These are phyloP conservation scores for Anolis carolinensis DNA, from an alignment of 2,113 vertebrate species.

Conservation along the genomic window DNA sequence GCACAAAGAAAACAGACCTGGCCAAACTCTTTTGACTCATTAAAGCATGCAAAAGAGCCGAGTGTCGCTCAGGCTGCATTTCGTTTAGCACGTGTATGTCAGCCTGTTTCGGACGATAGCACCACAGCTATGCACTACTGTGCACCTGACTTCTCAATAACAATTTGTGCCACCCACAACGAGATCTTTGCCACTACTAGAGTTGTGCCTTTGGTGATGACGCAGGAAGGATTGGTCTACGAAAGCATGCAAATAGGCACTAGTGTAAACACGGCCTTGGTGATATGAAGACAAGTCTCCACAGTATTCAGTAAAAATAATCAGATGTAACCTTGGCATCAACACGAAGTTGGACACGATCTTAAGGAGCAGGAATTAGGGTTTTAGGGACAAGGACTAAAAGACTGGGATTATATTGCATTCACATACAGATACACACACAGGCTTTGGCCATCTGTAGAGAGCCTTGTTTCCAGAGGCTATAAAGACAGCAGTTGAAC, in stretches of 20 bases:
- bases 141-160: neutral
- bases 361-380: constrained; percentile 45
- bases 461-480: constrained; percentile 19
- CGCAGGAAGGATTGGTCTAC: neutral
- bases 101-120: neutral
- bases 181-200: neutral
- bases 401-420: rapidly evolving
- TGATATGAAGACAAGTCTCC: neutral
- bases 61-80: neutral
- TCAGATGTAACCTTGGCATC: constrained; percentile 20
- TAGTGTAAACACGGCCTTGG: neutral
- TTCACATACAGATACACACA: constrained; percentile 31
- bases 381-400: constrained; percentile 45
- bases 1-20: constrained; percentile 40
- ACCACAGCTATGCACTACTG: neutral
- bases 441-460: neutral
- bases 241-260: constrained; percentile 7
- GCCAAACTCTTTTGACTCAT: constrained; percentile 17
- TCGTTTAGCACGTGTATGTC: neutral
- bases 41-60: constrained; percentile 41
- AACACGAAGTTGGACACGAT: constrained; percentile 55
- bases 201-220: neutral
- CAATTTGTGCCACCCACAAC: neutral
- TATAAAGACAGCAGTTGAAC: constrained; percentile 11
- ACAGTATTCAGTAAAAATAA: constrained; percentile 28